Base-by-base conservation (phyloP, 1,140 invertebrate species). In the Globodera rostochiensis region DNA sequence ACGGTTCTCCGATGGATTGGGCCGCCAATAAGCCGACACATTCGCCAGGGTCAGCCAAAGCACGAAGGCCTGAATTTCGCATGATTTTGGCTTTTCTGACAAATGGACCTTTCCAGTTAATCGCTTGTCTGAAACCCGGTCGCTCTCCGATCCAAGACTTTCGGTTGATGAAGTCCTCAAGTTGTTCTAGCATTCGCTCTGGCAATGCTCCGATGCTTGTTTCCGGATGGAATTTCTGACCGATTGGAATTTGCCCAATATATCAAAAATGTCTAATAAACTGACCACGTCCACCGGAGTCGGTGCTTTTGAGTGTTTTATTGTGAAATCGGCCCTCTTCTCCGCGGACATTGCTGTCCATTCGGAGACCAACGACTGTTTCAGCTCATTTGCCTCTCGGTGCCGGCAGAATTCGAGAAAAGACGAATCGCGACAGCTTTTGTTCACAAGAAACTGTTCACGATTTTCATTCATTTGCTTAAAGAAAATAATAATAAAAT, bases 1-100 rank as follows among this genome's bases (percentile, higher is more conserved):
- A 98, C 0, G 97, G 97, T 91, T 99, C 98, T 80, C 97, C 97
- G 85, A 99, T 94, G 9, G 96, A 98, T 91, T 94, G 93, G 36
- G 97, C 97, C 25, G 97, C 97, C 77, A 98, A 90, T 45, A 98
- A 90, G 46, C 98, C 98, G 19, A 99, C 97, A 13, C 96, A 94
- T 91, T 99, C 98, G 4, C 98, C 98, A 3, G 97, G 95, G 21
- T 93, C 92, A 71, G 93, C 94, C 81, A 95, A 89, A 0, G 94
- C 93, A 84, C 93, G 93, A 87, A 96, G 93, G 53, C 93, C 92
- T 87, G 50, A 21, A 86, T 71, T 47, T 73, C 11, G 45, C 36
- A n/a, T 25, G n/a, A 82, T 53, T 66, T 67, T 67, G 53, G 21
- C 13, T 84, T 81, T 25, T 19, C 50, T 6, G 9, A 5, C 5